A percentile compares a stretch with the other conserved stretches of the same genome.
Evolutionary conservation across 2,888 invertebrate genomes (phyloP).

Genomic region (Lochmaea capreae): DNA sequence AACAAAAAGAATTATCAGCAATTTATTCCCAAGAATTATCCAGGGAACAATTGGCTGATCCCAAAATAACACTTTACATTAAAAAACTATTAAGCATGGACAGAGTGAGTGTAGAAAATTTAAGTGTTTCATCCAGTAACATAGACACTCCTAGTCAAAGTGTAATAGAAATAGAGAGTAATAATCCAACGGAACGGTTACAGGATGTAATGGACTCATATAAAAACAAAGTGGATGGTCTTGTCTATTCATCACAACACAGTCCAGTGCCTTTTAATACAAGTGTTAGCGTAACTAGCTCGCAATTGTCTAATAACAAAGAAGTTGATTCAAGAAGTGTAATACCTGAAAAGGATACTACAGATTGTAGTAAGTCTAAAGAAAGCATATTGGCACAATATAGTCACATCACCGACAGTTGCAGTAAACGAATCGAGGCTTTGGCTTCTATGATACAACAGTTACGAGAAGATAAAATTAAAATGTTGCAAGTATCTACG

Average conservation of each 20-base stretch:
- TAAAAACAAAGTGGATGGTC: constrained; percentile 44
- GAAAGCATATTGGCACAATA: constrained; percentile 58
- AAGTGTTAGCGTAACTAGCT: constrained; percentile 26
- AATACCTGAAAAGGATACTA: constrained; percentile 37
- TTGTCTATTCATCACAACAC: constrained; percentile 48
- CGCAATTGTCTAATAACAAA: constrained; percentile 17
- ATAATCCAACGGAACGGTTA: constrained; percentile 51
- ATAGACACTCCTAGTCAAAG: constrained; percentile 67
- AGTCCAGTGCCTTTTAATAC: constrained; percentile 38
- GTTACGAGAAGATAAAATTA: constrained; percentile 70
- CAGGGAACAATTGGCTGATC: constrained; percentile 51
- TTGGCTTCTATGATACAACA: constrained; percentile 70
- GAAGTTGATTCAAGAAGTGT: neutral
- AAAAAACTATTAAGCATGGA: constrained; percentile 69
- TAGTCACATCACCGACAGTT: constrained; percentile 68
- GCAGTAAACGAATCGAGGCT: constrained; percentile 70
- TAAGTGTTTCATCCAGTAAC: constrained; percentile 65
- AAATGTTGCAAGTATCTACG: constrained; percentile 59
- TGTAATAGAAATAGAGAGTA: constrained; percentile 64
- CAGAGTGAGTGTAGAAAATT: constrained; percentile 65
- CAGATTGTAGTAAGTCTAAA: constrained; percentile 23
- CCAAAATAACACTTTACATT: constrained; percentile 65
- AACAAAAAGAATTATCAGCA: constrained; percentile 47
- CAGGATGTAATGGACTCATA: neutral
- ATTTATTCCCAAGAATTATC: constrained; percentile 18